Conservation (phyloP, 23 tunicate genomes). For the Botrylloides violaceus region DNA sequence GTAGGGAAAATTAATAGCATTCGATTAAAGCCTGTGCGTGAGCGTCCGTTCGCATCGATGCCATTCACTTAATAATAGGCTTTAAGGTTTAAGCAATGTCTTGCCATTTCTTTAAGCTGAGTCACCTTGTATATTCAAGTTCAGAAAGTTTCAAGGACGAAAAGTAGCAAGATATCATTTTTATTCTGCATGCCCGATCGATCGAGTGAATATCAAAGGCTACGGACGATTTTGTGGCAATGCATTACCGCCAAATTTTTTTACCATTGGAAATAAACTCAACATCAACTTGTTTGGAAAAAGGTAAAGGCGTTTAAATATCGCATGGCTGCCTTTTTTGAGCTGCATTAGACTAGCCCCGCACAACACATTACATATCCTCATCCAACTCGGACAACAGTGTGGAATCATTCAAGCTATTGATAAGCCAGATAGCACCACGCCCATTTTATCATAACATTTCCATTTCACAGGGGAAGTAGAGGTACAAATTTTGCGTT, state of each 20-base stretch:
- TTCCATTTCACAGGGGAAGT: not conserved
- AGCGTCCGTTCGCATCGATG: no score
- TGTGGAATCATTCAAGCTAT: no score
- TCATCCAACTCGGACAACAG: no score
- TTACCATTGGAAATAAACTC: not conserved
- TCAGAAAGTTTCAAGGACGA: constrained; percentile 8
- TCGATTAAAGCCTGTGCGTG: no score
- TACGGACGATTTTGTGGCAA: constrained; percentile 24
- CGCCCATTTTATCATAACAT: not conserved
- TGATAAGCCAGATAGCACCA: not conserved
- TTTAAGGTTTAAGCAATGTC: no score
- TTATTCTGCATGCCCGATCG: not conserved
- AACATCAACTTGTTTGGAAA: constrained; percentile 4
- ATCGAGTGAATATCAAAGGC: not conserved
- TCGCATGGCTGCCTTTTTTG: no score
- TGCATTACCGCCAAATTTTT: constrained; percentile 2
- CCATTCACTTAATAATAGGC: no score
- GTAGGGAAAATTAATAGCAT: no score
- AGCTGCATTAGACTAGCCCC: no score
- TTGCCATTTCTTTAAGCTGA: no score
- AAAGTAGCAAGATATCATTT: not conserved
- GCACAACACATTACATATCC: no score
- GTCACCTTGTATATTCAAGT: no score
- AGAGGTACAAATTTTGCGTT: constrained; percentile 13
- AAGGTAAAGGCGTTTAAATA: not conserved